Percentiles rank a stretch among this genome's conserved stretches.
These are phyloP conservation scores for Lophotriccus pileatus DNA, from an alignment of 2,797 vertebrate species.

Conservation along the genomic window DNA sequence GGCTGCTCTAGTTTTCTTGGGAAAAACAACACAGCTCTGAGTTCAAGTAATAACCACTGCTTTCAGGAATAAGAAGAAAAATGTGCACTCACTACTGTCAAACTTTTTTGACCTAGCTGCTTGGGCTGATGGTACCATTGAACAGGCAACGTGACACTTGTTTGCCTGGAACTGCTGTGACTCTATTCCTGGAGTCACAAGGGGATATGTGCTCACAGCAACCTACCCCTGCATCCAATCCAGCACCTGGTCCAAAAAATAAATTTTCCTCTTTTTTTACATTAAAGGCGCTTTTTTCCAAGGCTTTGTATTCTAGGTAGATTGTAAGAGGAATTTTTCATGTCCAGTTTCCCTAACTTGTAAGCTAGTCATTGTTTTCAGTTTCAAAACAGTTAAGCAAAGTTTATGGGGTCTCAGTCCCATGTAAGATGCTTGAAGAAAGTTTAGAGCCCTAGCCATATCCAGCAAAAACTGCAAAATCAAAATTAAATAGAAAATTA, in stretches of 20 bases:
- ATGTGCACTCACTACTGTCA: background rate
- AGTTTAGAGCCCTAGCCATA: background rate
- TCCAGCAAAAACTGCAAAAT: background rate
- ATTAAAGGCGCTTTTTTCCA: background rate
- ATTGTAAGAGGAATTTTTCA: background rate
- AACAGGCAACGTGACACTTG: background rate
- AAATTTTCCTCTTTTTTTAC: background rate
- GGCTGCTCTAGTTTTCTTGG: background rate
- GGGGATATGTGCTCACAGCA: background rate
- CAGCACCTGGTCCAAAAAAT: background rate
- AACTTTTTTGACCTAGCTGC: background rate
- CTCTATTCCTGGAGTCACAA: background rate
- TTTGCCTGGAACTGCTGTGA: background rate
- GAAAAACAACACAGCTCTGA: background rate
- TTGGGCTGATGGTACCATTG: background rate
- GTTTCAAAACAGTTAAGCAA: background rate
- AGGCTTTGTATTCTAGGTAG: background rate
- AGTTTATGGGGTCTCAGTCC: background rate
- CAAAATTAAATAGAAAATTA: background rate
- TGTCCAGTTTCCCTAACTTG: background rate
- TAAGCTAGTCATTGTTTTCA: background rate
- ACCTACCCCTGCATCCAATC: background rate
- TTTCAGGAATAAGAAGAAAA: background rate
- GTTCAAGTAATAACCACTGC: background rate
- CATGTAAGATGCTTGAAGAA: background rate